These are phyloP conservation scores for Agrotis segetum DNA, from an alignment of 2,888 invertebrate species.

Conservation along the genomic window DNA sequence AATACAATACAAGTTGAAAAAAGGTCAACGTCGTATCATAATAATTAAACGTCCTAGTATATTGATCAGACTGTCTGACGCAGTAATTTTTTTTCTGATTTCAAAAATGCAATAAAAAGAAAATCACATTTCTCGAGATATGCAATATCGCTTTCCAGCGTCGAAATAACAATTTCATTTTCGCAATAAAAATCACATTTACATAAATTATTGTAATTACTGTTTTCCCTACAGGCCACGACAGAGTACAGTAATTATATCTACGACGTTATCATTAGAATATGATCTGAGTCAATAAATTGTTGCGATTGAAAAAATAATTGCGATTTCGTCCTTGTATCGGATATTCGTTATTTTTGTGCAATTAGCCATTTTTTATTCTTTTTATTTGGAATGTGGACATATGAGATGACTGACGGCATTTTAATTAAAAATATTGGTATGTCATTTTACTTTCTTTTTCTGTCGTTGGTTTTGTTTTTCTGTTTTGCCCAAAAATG, in stretches of 20 bases:
- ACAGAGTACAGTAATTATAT: conserved; percentile 23
- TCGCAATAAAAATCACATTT: background rate
- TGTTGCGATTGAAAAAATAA: conserved; percentile 21
- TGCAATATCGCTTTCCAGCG: no score
- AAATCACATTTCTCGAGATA: no score
- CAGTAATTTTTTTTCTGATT: no score
- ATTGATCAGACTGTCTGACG: no score
- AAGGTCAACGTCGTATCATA: no score
- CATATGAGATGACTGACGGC: background rate
- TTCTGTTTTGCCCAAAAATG: no score
- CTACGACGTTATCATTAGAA: conserved; percentile 17
- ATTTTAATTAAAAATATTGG: conserved; percentile 20
- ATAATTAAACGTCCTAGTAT: no score
- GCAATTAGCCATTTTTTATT: no score
- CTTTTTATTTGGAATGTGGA: background rate
- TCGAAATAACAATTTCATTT: no score
- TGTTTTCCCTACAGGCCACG: background rate
- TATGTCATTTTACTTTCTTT: conserved; percentile 1
- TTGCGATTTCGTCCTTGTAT: background rate
- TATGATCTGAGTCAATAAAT: conserved; percentile 6
- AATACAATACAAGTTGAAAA: no score
- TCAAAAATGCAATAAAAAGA: no score
- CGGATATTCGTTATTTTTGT: conserved; percentile 12
- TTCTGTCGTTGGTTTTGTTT: no score
- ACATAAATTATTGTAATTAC: conserved; percentile 6